Evolutionary conservation across 2,888 invertebrate species (phyloP), one percentile per base, ranked within the genome.

Genomic region (Bellardia bayeri): DNA sequence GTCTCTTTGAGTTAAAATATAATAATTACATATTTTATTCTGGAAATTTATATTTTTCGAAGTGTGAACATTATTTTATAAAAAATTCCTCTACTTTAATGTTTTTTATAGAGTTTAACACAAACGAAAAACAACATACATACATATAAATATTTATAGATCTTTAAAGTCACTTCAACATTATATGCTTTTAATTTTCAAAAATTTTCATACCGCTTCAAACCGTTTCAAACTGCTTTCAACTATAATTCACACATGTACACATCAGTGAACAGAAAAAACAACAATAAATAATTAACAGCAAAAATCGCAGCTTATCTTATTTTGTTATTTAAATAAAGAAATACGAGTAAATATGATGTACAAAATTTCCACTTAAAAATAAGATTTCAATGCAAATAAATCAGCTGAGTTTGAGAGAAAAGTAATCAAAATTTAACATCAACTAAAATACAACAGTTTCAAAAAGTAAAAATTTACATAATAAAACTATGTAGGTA

Each of bases 321-420:
- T 23, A 40, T 30, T 71, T 42, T 40, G 11, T 71, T 66, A 66
- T 45, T 30, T 45, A 54, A 71, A 63, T 80, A 72, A 45, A 69
- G 30, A 66, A n/a, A n/a, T 51, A n/a, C 4, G 49, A 49, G 13
- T n/a, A 51, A n/a, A 45, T 45, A 3, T 56, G 7, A 16, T 56
- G 16, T 49, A 51, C 16, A 72, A 79, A 80, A 80, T 23, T 81
- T 75, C 75, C 80, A 81, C 45, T 85, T 51, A 16, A 49, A 85
- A 79, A 49, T 13, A 14, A 45, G 8, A 42, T 64, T n/a, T n/a
- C 9, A 63, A 63, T 14, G 37, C 4, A 14, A 42, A 23, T 42
- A 42, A 66, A 66, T 63, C 58, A 37, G 37, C 37, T 37, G 37
- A 2, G 37, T 37, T 37, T 14, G 9, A 23, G 2, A 30, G 58